Evolutionary conservation across 2,888 invertebrate genomes (phyloP).

Genomic region (Aproaerema taeniolella): DNA sequence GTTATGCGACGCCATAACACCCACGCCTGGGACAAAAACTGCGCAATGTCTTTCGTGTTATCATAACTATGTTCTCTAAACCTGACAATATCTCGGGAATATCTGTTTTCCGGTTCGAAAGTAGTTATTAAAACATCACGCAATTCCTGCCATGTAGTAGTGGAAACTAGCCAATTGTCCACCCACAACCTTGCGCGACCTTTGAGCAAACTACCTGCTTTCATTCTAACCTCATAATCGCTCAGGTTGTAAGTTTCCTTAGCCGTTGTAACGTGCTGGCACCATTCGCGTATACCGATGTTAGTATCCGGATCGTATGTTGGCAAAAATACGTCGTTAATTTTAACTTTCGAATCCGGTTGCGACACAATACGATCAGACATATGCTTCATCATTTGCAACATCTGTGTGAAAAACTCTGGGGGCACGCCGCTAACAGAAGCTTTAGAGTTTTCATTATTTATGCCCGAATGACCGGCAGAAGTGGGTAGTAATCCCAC

Average conservation of each 20-base stretch:
- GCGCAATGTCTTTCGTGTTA: conserved; percentile 23
- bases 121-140: conserved; percentile 15
- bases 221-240: conserved; percentile 28
- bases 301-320: conserved; percentile 27
- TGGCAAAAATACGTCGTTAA: conserved; percentile 26
- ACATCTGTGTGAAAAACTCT: conserved; percentile 22
- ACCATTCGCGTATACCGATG: conserved; percentile 27
- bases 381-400: conserved; percentile 27
- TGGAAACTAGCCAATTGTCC: conserved; percentile 28
- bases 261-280: conserved; percentile 23
- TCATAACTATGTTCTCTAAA: conserved; percentile 29
- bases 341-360: conserved; percentile 18
- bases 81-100: conserved; percentile 26
- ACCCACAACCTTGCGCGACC: conserved; percentile 29
- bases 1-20: conserved; percentile 28
- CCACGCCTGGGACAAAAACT: conserved; percentile 30
- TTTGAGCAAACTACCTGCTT: conserved; percentile 25
- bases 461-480: conserved; percentile 8
- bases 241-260: conserved; percentile 21
- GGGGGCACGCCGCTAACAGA: conserved; percentile 15
- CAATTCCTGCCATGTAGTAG: conserved; percentile 25
- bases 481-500: conserved; percentile 16
- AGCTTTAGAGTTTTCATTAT: conserved; percentile 6
- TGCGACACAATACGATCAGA: conserved; percentile 20
- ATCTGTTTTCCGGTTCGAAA: conserved; percentile 30